Conservation (phyloP, 2,888 invertebrate genomes). For the Loripinus fragilis region DNA sequence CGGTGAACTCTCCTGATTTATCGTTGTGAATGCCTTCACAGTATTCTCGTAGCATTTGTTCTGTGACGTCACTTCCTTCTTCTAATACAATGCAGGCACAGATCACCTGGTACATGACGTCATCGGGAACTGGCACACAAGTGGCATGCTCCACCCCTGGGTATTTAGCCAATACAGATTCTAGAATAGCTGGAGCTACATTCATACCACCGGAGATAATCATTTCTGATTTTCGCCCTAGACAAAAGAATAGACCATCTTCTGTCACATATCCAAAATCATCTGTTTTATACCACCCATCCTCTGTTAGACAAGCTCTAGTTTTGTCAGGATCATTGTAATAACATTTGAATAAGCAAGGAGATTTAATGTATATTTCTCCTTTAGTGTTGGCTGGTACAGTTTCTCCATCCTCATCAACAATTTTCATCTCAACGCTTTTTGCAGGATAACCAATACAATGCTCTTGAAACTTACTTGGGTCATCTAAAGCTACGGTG, state of each 20-base stretch:
- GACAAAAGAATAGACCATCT: constrained; percentile 27
- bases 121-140: constrained; percentile 34
- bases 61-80: constrained; percentile 29
- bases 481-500: background rate
- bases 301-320: background rate
- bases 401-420: constrained; percentile 29
- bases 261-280: constrained; percentile 38
- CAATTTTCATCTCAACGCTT: constrained; percentile 35
- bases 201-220: constrained; percentile 10
- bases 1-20: constrained; percentile 28
- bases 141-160: background rate
- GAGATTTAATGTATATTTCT: constrained; percentile 34
- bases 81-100: constrained; percentile 38
- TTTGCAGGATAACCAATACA: background rate
- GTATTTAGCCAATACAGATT: background rate
- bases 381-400: constrained; percentile 34
- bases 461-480: background rate
- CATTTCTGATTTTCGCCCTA: constrained; percentile 40
- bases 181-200: constrained; percentile 9
- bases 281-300: constrained; percentile 45
- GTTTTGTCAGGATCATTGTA: constrained; percentile 37
- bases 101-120: constrained; percentile 24
- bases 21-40: constrained; percentile 25
- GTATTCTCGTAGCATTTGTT: constrained; percentile 10
- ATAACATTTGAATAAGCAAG: constrained; percentile 24